phyloP scores from a whole-genome alignment of 2,888 invertebrate genomes.

The Andricus quercusramuli region DNA sequence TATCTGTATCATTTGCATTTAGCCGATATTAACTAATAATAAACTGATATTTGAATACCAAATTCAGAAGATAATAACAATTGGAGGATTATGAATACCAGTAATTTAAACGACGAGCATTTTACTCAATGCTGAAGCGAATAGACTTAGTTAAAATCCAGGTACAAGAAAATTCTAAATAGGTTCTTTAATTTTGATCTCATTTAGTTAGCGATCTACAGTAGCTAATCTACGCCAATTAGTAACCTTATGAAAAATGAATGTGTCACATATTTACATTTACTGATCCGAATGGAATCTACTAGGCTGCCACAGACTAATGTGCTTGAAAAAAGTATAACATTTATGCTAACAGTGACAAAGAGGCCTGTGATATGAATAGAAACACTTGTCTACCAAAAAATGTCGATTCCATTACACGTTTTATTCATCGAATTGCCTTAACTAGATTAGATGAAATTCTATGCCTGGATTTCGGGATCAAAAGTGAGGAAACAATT shows the following conservation, averaged over 20 bases:
- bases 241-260: conserved; percentile 27
- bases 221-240: conserved; percentile 13
- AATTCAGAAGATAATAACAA: background rate
- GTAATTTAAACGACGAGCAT: background rate
- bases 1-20: background rate
- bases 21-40: background rate
- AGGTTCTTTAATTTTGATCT: background rate
- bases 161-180: background rate
- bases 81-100: no score
- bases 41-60: conserved; percentile 7
- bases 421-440: no score
- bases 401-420: no score
- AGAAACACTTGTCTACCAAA: no score
- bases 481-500: no score
- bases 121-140: background rate
- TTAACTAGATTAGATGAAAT: no score
- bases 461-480: no score
- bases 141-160: background rate
- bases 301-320: no score
- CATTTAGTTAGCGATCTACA: conserved; percentile 14
- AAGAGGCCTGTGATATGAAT: no score
- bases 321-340: no score
- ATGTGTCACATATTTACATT: conserved; percentile 24
- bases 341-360: no score
- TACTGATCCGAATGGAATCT: background rate